Evolutionary conservation across 2,113 vertebrate genomes (phyloP).

Genomic region (Anolis carolinensis): DNA sequence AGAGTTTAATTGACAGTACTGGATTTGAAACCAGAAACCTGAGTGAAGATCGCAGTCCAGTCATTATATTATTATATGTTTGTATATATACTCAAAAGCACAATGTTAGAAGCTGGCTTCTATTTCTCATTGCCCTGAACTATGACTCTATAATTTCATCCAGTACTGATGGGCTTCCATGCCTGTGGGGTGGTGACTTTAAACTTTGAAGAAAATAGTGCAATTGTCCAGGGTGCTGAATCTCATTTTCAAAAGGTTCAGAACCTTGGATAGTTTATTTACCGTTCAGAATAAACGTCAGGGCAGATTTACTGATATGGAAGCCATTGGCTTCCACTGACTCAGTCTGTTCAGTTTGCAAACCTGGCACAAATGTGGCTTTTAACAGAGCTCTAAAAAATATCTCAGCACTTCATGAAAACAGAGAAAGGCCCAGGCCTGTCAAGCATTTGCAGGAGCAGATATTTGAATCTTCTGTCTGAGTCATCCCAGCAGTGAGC

Average conservation of each 20-base stretch:
- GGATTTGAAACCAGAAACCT: no score
- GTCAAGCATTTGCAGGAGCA: conserved; percentile 13
- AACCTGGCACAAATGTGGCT: conserved; percentile 3
- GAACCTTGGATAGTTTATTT: no score
- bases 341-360: neutral
- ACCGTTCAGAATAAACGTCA: no score
- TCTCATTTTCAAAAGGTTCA: no score
- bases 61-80: no score
- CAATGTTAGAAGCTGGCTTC: neutral
- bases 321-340: neutral
- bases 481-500: conserved; percentile 5
- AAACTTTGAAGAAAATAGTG: no score
- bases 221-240: no score
- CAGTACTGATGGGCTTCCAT: no score
- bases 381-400: conserved; percentile 36
- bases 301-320: neutral
- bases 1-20: neutral
- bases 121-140: neutral
- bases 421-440: neutral
- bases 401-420: conserved; percentile 13
- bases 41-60: neutral
- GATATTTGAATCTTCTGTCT: conserved; percentile 14
- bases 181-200: no score
- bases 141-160: neutral
- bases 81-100: neutral